These are phyloP conservation scores for Rousettus leschenaultii DNA, from an alignment of 2,113 vertebrate genomes.

Conservation along the genomic window DNA sequence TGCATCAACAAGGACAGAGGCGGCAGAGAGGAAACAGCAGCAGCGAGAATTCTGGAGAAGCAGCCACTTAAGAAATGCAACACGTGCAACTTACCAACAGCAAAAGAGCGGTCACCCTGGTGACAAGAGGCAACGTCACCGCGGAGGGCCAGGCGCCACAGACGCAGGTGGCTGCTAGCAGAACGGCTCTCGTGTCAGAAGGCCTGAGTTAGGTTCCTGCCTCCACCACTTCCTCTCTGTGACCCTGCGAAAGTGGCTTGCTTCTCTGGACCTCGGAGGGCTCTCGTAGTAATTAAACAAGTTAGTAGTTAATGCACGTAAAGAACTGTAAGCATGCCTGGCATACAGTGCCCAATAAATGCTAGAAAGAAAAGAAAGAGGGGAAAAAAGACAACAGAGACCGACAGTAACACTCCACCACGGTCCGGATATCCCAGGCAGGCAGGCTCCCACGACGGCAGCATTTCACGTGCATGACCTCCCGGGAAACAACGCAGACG, in stretches of 20 bases:
- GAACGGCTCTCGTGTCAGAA: background rate
- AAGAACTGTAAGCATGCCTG: background rate
- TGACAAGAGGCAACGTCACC: too few species aligned
- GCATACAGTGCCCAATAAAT: background rate
- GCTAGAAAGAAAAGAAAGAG: background rate
- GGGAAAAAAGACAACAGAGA: fast-evolving
- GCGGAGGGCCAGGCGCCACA: background rate
- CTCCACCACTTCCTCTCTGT: background rate
- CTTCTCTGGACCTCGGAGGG: background rate
- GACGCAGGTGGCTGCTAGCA: fast-evolving
- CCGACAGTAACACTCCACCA: fast-evolving
- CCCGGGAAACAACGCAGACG: fast-evolving
- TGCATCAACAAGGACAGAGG: background rate
- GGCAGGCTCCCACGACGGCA: background rate
- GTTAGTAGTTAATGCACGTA: background rate
- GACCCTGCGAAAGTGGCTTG: background rate
- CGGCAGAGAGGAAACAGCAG: background rate
- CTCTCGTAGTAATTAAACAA: background rate
- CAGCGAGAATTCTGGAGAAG: background rate
- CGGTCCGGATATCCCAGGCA: background rate
- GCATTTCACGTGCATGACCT: fast-evolving
- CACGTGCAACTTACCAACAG: too few species aligned
- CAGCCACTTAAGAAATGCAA: background rate
- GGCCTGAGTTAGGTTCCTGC: background rate
- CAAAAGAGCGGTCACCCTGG: fast-evolving